Conservation (phyloP, 2,888 invertebrate species). For the Actias luna region DNA sequence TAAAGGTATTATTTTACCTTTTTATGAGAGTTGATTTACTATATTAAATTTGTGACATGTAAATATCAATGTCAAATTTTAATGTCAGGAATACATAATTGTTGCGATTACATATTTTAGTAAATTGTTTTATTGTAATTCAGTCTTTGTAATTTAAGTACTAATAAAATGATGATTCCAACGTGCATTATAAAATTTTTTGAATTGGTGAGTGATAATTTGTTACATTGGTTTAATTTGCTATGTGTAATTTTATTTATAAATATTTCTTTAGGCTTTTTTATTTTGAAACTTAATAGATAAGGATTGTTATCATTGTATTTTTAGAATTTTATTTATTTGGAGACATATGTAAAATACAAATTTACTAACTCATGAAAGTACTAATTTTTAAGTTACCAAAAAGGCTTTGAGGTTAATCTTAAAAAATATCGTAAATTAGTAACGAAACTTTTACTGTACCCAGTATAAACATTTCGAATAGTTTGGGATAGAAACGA, state of each 20-base stretch:
- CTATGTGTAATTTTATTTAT: background rate
- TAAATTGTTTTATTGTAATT: constrained; percentile 34
- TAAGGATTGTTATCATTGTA: background rate
- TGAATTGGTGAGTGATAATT: constrained; percentile 60
- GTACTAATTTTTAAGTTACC: too few species aligned
- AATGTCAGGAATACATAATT: constrained; percentile 37
- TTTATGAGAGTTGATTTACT: background rate
- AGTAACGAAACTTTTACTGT: too few species aligned
- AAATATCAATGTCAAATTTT: constrained; percentile 36
- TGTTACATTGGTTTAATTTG: background rate
- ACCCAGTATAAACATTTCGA: too few species aligned
- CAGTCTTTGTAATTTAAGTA: constrained; percentile 30
- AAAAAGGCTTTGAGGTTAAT: too few species aligned
- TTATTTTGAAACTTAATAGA: too few species aligned
- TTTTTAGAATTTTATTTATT: background rate
- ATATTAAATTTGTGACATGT: background rate
- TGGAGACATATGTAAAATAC: too few species aligned
- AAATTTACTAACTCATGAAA: too few species aligned
- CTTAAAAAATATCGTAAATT: too few species aligned
- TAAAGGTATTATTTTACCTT: background rate
- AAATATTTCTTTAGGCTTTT: background rate
- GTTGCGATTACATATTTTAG: constrained; percentile 21
- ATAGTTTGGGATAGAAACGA: too few species aligned
- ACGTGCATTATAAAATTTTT: constrained; percentile 71
- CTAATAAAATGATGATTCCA: constrained; percentile 67